phyloP scores from a whole-genome alignment of 2,113 vertebrate genomes.

The Forbesichthys papilliferus region DNA sequence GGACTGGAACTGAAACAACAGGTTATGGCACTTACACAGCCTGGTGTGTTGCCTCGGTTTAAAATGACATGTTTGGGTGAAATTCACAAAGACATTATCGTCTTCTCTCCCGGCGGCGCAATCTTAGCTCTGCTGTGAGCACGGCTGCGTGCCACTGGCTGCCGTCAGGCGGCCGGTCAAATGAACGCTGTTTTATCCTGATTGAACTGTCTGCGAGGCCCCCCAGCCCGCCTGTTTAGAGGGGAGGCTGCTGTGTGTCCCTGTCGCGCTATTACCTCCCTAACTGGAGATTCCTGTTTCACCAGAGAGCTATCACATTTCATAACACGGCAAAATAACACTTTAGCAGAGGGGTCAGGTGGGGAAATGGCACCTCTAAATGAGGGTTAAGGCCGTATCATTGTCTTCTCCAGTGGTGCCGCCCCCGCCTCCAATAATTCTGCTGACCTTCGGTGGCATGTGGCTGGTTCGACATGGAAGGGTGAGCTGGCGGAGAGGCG shows the following conservation, averaged over 20 bases:
- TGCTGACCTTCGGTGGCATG: constrained; percentile 80
- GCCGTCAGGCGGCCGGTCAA: constrained; percentile 67
- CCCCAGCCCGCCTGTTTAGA: constrained; percentile 61
- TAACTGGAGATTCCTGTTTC: constrained; percentile 74
- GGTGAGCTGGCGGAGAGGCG: constrained; percentile 78
- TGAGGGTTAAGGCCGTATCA: constrained; percentile 85
- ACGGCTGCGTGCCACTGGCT: constrained; percentile 44
- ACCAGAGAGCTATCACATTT: constrained; percentile 80
- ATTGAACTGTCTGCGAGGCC: constrained; percentile 73
- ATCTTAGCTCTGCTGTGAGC: constrained; percentile 60
- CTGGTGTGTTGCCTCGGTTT: constrained; percentile 59
- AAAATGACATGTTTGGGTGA: constrained; percentile 77
- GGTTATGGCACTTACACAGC: constrained; percentile 63
- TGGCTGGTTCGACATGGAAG: constrained; percentile 79
- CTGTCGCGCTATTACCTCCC: constrained; percentile 74
- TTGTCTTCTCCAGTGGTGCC: constrained; percentile 79
- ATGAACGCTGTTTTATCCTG: constrained; percentile 73
- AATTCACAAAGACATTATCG: constrained; percentile 77
- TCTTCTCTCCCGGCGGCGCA: constrained; percentile 70
- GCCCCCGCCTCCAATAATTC: constrained; percentile 85
- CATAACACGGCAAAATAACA: constrained; percentile 80
- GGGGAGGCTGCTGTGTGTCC: constrained; percentile 59
- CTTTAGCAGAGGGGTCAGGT: constrained; percentile 80
- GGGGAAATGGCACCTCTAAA: constrained; percentile 83
- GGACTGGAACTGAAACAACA: constrained; percentile 52